Percentiles rank a stretch among this genome's conserved stretches.
phyloP scores from a whole-genome alignment of 2,797 vertebrate genomes.

The Pseudochromis fuscus region DNA sequence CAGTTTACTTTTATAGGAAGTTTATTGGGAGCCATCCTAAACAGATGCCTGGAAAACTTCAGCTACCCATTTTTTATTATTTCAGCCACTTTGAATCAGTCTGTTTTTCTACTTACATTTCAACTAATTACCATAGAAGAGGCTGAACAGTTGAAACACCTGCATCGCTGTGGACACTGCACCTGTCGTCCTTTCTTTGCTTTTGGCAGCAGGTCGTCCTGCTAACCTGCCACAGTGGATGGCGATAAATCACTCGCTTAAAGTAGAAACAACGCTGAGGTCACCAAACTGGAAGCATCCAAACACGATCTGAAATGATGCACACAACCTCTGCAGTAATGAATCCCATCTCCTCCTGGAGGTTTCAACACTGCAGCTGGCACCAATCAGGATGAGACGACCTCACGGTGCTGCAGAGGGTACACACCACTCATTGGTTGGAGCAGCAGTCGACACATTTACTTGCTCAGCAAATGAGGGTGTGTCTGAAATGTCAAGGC shows the following conservation, averaged over 20 bases:
- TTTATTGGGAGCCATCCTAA: background rate
- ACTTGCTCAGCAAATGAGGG: slow-evolving; percentile 12
- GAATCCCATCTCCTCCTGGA: slow-evolving; percentile 4
- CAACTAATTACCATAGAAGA: too few species aligned
- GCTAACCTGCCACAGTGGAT: background rate
- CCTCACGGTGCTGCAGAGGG: slow-evolving; percentile 49
- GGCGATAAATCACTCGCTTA: background rate
- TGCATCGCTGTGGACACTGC: background rate
- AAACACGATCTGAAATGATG: background rate
- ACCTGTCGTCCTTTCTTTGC: background rate
- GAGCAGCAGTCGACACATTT: slow-evolving; percentile 14
- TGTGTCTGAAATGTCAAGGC: slow-evolving; percentile 22
- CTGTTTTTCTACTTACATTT: background rate
- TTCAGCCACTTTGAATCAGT: background rate
- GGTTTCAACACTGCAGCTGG: slow-evolving; percentile 46
- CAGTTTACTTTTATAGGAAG: too few species aligned
- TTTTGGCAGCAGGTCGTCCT: background rate
- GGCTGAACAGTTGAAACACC: background rate
- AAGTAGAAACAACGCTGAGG: background rate
- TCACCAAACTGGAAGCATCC: background rate
- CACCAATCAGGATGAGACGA: slow-evolving; percentile 33
- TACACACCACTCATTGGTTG: slow-evolving; percentile 33
- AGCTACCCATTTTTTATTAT: background rate
- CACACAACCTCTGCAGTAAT: slow-evolving; percentile 9
- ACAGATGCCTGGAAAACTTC: background rate